Evolutionary conservation across 2,888 invertebrate genomes (phyloP).

Genomic region (Eilema griseolum): DNA sequence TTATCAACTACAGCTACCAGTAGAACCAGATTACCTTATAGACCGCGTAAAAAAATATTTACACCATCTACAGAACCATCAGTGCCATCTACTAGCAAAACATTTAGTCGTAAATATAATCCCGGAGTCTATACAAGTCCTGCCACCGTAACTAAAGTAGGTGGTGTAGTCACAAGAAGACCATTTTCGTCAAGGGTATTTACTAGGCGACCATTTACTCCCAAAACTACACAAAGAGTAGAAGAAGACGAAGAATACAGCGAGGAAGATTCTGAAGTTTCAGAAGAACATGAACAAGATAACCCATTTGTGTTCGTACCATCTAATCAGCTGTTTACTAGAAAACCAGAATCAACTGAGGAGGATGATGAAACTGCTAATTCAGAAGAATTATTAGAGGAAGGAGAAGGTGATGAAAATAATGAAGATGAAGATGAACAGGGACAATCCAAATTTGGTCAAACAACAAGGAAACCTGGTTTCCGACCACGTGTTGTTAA

Average conservation of each 20-base stretch:
- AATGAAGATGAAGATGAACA: conserved; percentile 62
- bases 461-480: conserved; percentile 69
- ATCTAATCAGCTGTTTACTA: conserved; percentile 76
- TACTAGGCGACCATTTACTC: conserved; percentile 76
- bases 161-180: conserved; percentile 64
- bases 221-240: conserved; percentile 74
- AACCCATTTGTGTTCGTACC: conserved; percentile 79
- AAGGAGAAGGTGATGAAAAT: conserved; percentile 59
- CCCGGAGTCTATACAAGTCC: conserved; percentile 82
- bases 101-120: conserved; percentile 83
- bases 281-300: conserved; percentile 63
- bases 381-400: conserved; percentile 58
- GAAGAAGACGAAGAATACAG: conserved; percentile 76
- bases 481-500: conserved; percentile 75
- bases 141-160: conserved; percentile 68
- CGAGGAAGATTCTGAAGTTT: conserved; percentile 70
- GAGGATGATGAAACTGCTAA: conserved; percentile 55
- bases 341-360: conserved; percentile 68
- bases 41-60: conserved; percentile 75
- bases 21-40: conserved; percentile 74
- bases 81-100: conserved; percentile 71
- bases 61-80: conserved; percentile 79
- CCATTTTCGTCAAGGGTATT: conserved; percentile 74
- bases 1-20: conserved; percentile 58
- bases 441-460: conserved; percentile 54